Base-by-base conservation (phyloP, 2,888 invertebrate genomes). In the Perdita meconis region DNA sequence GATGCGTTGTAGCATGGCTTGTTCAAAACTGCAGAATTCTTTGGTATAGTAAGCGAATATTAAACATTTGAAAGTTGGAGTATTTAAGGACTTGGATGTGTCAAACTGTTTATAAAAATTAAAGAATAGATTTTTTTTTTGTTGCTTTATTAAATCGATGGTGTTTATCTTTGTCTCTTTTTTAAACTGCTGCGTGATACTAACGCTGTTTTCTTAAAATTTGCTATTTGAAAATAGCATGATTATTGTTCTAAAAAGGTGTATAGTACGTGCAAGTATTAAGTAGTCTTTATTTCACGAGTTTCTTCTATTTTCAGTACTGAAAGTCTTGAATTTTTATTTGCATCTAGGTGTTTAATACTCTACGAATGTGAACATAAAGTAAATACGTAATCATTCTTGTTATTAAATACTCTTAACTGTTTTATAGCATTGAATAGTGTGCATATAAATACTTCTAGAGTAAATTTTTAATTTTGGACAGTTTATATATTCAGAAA, bases 1-100 rank as follows among this genome's bases (percentile, higher is more conserved):
- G 87, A 89, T 89, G 88, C 85, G 89, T 89, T 89, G 64, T 89
- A 89, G 89, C 89, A 89, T 89, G 84, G 87, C 81, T 86, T 81
- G 81, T 26, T 78, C 53, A 66, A 79, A 40, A 44, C 67, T 59
- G 68, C 69, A 75, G 72, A 78, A 73, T 47, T 74, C 68, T 72
- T 83, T 73, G 74, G 63, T 77, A 61, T 69, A 67, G 76, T 78
- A 70, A 50, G 74, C 53, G 55, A 34, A 44, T 78, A 65, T 56
- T 64, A 63, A 74, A 71, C 8, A 70, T 69, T 64, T 67, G 50
- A 47, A 80, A 57, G 67, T 71, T 70, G 38, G 76, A 69, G 69
- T 71, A 82, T 69, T 74, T 78, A 67, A 80, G 38, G 19, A 64
- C 74, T 65, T 68, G 70, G 61, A 74, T 81, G 64, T 55, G 60